These are phyloP conservation scores for Leptocoma aspasia DNA, from an alignment of 2,113 vertebrate genomes.

Conservation along the genomic window DNA sequence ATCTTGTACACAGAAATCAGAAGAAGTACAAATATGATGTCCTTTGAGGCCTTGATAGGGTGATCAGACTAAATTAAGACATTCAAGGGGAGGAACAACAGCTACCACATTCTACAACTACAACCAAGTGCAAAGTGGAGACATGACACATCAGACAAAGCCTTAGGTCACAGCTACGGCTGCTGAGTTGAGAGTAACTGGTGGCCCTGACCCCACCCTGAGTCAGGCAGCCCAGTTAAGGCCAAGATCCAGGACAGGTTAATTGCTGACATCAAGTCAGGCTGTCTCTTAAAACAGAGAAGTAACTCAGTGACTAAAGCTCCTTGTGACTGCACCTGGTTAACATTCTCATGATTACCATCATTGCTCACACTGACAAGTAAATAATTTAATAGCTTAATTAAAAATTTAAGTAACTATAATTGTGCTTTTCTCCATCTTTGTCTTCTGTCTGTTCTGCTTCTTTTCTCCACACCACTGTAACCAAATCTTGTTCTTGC, in stretches of 20 bases:
- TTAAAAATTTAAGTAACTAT: not conserved
- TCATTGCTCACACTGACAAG: not conserved
- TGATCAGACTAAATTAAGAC: not conserved
- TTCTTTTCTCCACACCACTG: not conserved
- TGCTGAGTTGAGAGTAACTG: fast-evolving
- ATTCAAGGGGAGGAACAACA: not conserved
- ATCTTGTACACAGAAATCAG: not conserved
- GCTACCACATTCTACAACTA: not conserved
- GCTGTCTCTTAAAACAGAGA: not conserved
- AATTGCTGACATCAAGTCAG: not conserved
- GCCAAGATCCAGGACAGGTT: not conserved
- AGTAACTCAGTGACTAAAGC: not conserved
- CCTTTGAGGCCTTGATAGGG: not conserved
- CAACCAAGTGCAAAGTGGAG: not conserved
- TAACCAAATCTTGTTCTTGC: not conserved
- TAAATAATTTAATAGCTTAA: not conserved
- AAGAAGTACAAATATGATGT: not conserved
- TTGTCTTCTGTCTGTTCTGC: not conserved
- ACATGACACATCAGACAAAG: not conserved
- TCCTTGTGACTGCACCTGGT: not conserved
- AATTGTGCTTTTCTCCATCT: not conserved
- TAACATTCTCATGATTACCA: not conserved
- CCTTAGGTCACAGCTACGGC: not conserved
- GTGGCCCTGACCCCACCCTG: not conserved
- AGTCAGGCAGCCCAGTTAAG: not conserved